Evolutionary conservation across 2,797 vertebrate genomes (phyloP), one percentile per base, ranked within the genome.

Genomic region (Liparis tanakae): DNA sequence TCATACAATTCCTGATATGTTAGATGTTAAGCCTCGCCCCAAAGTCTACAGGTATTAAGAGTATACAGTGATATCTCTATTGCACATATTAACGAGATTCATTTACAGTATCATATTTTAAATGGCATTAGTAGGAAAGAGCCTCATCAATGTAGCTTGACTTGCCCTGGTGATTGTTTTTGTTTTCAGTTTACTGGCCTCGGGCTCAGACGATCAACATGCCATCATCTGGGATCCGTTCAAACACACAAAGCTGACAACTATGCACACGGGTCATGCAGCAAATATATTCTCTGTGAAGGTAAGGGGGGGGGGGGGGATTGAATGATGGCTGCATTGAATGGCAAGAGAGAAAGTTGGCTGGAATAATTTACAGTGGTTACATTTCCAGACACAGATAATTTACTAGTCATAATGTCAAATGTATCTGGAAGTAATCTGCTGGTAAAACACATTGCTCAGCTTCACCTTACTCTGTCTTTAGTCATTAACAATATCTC

Each of bases 221-320:
- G 97, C 96, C 30, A 98, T 99, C 85, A 95, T 99, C 85, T 99
- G 98, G 98, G 98, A 99, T 92, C 97, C 98, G 1, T 95, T 99
- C 85, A 95, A 94, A 90, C 97, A 98, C 91, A 98, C 96, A 93
- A 99, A 98, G 86, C 95, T 99, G 61, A 96, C 97, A 66, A 97
- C 97, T 92, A 99, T 99, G 98, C 98, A 99, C 90, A 99, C 98
- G 1, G 98, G 98, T 59, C 98, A 99, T 66, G 97, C 98, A 9
- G 98, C 98, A 79, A 99, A 99, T 92, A 99, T 99, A 87, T 99
- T 99, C 87, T 98, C 98, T 75, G 98, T 99, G 58, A 99, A 99
- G 96, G 98, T 99, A 85, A 90, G 83, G 2, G 10, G 5, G 10
- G 39, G 39, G 0, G 39, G 25, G 17, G 41, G 15, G 1, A n/a